Evolutionary conservation across 1,140 invertebrate genomes (phyloP), one percentile per base, ranked within the genome.

Genomic region (Euwallacea similis): DNA sequence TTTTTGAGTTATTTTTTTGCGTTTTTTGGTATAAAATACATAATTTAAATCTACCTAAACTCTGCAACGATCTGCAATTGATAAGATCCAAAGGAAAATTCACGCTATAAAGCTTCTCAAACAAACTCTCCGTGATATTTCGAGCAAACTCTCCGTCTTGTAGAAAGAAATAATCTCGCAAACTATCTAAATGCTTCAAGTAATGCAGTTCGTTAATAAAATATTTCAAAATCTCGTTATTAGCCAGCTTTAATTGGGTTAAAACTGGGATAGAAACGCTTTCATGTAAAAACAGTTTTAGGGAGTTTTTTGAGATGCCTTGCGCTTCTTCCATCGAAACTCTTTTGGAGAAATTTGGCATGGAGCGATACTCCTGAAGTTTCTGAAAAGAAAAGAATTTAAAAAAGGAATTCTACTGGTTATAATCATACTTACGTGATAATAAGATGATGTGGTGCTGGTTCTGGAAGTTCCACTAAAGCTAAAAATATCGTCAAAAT

Each of bases 61-160:
- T 85, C 65, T 90, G 89, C 10, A 91, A 77, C 2, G 87, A 87
- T 0, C 86, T 85, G 47, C 86, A 88, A 79, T 91, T 91, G 44
- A 91, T 84, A 16, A 92, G 76, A 67, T 90, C 87, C n/a, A 82
- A 80, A 0, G 91, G 90, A 72, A 85, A 82, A 2, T 86, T 77
- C 2, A 86, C 87, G 13, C 85, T 82, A 46, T 88, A 87, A 43
- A 92, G 78, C 68, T 88, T 87, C 0, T 83, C 80, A 71, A 91
- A 90, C 13, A 93, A 79, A 54, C 87, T 88, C 10, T 85, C 83
- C 10, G 88, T 90, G 4, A 93, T 85, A 68, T 86, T 87, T 21
- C 86, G 87, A 0, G 88, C 87, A 79, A 92, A 93, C 77, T 92
- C 90, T 0, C 91, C 91, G 74, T 93, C 90, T 78, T 92, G 82